Conservation (phyloP, 2,113 vertebrate species). For the Sorex araneus region DNA sequence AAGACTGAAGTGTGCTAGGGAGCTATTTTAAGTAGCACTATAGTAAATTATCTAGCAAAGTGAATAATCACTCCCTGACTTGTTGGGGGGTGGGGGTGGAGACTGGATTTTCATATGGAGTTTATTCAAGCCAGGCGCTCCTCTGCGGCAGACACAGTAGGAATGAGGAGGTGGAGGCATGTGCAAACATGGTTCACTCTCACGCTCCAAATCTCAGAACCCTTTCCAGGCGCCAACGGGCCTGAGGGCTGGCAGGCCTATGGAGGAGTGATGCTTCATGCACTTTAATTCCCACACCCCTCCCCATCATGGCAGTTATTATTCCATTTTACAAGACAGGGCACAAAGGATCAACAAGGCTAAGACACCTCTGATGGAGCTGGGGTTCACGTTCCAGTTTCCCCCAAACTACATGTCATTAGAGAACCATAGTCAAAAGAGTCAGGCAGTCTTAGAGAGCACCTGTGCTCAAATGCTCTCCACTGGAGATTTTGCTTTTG, state of each 20-base stretch:
- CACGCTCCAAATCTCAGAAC: background rate
- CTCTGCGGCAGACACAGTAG: constrained; percentile 24
- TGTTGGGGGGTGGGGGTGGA: constrained; percentile 39
- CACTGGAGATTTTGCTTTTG: background rate
- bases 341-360: background rate
- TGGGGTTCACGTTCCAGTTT: background rate
- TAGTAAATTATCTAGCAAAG: constrained; percentile 76
- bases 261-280: background rate
- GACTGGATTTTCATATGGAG: constrained; percentile 64
- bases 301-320: background rate
- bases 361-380: background rate
- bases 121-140: constrained; percentile 53
- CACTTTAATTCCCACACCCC: background rate
- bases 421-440: background rate
- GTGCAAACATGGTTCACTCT: background rate
- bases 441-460: background rate
- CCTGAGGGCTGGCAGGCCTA: background rate
- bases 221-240: background rate
- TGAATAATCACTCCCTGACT: constrained; percentile 66
- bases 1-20: constrained; percentile 67
- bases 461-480: background rate
- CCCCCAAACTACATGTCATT: background rate
- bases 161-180: background rate
- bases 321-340: background rate
- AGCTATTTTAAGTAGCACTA: constrained; percentile 82